phyloP scores from a whole-genome alignment of 2,113 vertebrate genomes.

The Gracilinanus agilis region DNA sequence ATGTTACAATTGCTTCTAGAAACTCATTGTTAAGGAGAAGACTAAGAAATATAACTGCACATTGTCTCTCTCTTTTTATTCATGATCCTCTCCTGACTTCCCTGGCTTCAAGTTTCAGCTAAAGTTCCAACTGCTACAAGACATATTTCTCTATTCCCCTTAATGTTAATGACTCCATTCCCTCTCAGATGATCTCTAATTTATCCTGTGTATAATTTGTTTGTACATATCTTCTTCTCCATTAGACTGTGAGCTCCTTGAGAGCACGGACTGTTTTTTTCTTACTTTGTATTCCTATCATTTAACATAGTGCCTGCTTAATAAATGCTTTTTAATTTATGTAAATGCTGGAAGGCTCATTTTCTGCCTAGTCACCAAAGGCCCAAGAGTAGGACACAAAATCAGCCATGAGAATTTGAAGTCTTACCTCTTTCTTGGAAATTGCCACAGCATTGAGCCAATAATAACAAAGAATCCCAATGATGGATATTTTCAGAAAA shows the following conservation, averaged over 20 bases:
- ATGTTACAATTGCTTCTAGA: not conserved
- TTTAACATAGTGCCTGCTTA: not conserved
- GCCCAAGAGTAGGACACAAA: conserved; percentile 29
- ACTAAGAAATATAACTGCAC: not conserved
- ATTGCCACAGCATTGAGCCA: conserved; percentile 89
- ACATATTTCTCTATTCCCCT: not conserved
- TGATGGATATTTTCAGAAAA: conserved; percentile 92
- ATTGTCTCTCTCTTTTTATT: not conserved
- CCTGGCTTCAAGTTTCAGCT: too few species aligned
- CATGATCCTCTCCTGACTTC: not conserved
- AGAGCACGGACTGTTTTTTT: too few species aligned
- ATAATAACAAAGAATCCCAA: conserved; percentile 95
- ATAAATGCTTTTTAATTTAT: too few species aligned
- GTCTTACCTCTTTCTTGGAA: conserved; percentile 79
- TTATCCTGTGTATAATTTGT: too few species aligned
- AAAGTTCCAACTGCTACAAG: too few species aligned
- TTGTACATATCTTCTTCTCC: too few species aligned
- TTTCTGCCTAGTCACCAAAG: conserved; percentile 23
- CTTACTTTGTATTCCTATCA: not conserved
- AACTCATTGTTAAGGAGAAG: not conserved
- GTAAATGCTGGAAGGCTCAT: not conserved
- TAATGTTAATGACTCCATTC: too few species aligned
- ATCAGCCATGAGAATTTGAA: not conserved
- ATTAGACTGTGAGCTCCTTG: too few species aligned
- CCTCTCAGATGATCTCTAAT: too few species aligned